Evolutionary conservation across 1,140 invertebrate species (phyloP), one percentile per base, ranked within the genome.

Genomic region (Brachionus asplanchnoidis): DNA sequence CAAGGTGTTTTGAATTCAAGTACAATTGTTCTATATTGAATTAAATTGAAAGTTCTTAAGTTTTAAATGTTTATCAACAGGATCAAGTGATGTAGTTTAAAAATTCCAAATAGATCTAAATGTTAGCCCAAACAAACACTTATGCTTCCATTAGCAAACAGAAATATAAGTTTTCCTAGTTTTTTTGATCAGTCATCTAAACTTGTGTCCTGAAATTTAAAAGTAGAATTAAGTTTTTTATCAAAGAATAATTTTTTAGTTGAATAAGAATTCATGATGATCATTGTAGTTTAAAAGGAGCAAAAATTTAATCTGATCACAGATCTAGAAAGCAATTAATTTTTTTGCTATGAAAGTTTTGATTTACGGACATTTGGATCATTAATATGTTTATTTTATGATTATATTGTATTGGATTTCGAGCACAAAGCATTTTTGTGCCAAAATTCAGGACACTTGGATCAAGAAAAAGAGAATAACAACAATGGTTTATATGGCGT

Each of bases 251-350:
- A 60, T 9, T 20, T 60, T 26, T 60, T 20, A 60, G n/a, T 20
- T 60, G 20, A 60, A 60, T 60, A 60, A 60, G 53, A 60, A 20
- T 60, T 20, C 20, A 60, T 60, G 17, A 60, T 60, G 53, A 60
- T 23, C 17, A 60, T 23, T 20, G 8, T 60, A 23, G 53, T 60
- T 60, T 23, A 26, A 20, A 60, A 60, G 17, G 53, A 60, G 53
- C 6, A 60, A 60, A 60, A 60, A 60, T 60, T 60, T 60, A 60
- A 60, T 60, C 53, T 60, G 20, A 60, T 60, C 53, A 60, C 26
- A 68, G 26, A 68, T 68, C 66, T 42, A 73, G 40, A 73, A 73
- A 73, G 12, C 68, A 73, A 73, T 73, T 73, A 73, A 73, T 73
- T 73, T 17, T 73, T 73, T 73, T 73, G 68, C 36, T 73, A 73